Evolutionary conservation across 2,797 vertebrate species (phyloP), one percentile per base, ranked within the genome.

Genomic region (Emydoidea blandingii): DNA sequence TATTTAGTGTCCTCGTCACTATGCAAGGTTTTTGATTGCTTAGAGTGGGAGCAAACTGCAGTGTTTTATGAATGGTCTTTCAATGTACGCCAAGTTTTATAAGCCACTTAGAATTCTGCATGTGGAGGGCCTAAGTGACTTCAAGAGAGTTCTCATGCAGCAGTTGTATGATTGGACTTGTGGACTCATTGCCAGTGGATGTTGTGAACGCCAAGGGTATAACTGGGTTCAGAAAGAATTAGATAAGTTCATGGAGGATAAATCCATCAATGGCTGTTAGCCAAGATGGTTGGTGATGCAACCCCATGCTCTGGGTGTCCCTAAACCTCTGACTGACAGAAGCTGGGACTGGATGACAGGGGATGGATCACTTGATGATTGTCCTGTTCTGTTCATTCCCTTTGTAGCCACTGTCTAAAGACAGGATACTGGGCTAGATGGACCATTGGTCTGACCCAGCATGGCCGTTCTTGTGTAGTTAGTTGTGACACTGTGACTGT

Each of bases 101-200:
- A 65, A 85, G 50, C 91, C 91, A 65, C 85, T 92, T 83, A n/a
- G n/a, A n/a, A n/a, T n/a, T n/a, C n/a, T n/a, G n/a, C n/a, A n/a
- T n/a, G n/a, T n/a, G n/a, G n/a, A n/a, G n/a, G n/a, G n/a, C n/a
- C n/a, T n/a, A 91, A 90, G 81, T 92, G 86, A 87, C 54, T 87
- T 92, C n/a, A 34, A 29, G 68, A 57, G 78, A 83, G 91, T 88
- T 84, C 93, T 89, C 76, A 44, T 76, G 81, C 79, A 85, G 92
- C 85, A 89, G 41, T 68, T 93, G 37, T 80, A 27, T 0, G 0
- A 80, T 52, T 14, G 25, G 52, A 8, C 80, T 78, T 0, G 0
- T 68, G 14, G 37, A 37, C 65, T 5, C 65, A 9, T 68, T 68
- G 65, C 19, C 65, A 37, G 18, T 19, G n/a, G 18, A 37, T 19